These are phyloP conservation scores for Hemitrygon akajei DNA, from an alignment of 2,797 vertebrate genomes.

Conservation along the genomic window DNA sequence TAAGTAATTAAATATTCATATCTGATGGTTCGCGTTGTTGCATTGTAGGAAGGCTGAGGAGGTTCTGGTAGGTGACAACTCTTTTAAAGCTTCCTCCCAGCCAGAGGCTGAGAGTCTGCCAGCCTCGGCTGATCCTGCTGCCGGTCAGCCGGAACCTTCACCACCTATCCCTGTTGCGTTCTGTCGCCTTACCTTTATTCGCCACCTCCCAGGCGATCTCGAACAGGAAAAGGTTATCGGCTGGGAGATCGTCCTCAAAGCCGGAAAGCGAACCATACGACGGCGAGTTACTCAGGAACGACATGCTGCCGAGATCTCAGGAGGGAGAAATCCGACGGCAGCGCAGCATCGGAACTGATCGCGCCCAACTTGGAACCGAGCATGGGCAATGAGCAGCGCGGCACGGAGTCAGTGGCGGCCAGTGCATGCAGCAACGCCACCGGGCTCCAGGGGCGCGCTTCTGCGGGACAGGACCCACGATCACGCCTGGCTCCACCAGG, in stretches of 20 bases:
- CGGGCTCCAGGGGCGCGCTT: no score
- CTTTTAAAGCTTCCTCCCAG: not conserved
- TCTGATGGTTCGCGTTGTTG: not conserved
- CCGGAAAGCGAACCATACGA: not conserved
- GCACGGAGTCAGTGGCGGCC: not conserved
- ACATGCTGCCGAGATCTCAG: not conserved
- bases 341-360: not conserved
- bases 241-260: not conserved
- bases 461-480: no score
- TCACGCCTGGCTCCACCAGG: not conserved
- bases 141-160: not conserved
- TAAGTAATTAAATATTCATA: not conserved
- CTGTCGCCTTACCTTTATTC: constrained; percentile 23
- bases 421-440: no score
- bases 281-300: not conserved
- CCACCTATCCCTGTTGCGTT: not conserved
- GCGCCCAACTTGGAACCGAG: not conserved
- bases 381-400: not conserved
- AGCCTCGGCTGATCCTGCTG: no score
- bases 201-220: constrained; percentile 33
- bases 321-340: not conserved
- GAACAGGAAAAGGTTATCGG: constrained; percentile 19
- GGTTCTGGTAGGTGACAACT: not conserved
- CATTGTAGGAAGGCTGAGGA: not conserved
- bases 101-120: not conserved